Conservation (phyloP, 2,113 vertebrate genomes). For the Colius striatus region DNA sequence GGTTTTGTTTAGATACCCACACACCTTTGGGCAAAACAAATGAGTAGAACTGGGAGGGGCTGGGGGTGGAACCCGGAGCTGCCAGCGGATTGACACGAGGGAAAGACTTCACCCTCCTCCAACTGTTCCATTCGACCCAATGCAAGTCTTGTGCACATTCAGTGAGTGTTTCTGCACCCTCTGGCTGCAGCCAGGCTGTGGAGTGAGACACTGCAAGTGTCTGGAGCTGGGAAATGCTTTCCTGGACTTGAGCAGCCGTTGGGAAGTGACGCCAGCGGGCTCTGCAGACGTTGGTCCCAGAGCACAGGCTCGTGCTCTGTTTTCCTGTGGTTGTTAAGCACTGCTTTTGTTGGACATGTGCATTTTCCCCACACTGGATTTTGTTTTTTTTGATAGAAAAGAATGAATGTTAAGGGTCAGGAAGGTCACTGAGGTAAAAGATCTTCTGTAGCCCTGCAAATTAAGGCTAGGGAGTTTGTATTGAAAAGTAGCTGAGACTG, state of each 20-base stretch:
- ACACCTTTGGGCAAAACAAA: background rate
- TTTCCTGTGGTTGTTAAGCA: constrained; percentile 83
- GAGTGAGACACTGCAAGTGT: background rate
- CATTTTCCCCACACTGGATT: constrained; percentile 89
- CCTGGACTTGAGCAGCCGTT: constrained; percentile 22
- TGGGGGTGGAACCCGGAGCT: background rate
- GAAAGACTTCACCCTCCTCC: background rate
- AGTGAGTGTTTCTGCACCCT: background rate
- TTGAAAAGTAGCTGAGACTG: constrained; percentile 67
- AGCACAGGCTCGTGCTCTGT: constrained; percentile 65
- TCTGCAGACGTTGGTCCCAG: constrained; percentile 20
- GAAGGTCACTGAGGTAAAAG: constrained; percentile 49
- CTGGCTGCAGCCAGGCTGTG: background rate
- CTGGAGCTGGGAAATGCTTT: constrained; percentile 36
- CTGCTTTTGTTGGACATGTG: constrained; percentile 74
- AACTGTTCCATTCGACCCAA: constrained; percentile 27
- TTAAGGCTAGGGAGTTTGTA: constrained; percentile 67
- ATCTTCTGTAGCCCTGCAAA: constrained; percentile 39
- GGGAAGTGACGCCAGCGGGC: constrained; percentile 11
- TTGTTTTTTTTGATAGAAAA: constrained; percentile 58
- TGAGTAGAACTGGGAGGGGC: background rate
- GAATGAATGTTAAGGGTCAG: constrained; percentile 78
- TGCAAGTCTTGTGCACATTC: constrained; percentile 57
- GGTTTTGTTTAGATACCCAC: background rate
- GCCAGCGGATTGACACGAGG: background rate